Evolutionary conservation across 2,888 invertebrate species (phyloP).

Genomic region (Epirrita christyi): DNA sequence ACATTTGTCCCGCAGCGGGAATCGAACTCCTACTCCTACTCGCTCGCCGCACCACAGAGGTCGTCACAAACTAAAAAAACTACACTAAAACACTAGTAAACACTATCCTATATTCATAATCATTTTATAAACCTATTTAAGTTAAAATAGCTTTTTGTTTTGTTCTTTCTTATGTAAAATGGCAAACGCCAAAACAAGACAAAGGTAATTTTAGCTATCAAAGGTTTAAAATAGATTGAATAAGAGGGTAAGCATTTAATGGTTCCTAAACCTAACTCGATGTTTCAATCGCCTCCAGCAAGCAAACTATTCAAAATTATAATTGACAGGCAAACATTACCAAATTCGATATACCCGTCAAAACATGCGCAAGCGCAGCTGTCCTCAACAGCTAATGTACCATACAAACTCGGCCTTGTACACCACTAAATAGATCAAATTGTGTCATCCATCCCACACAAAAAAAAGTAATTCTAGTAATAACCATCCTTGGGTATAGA

Average conservation of each 20-base stretch:
- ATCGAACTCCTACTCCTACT: too few relatives aligned
- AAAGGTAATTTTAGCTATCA: too few relatives aligned
- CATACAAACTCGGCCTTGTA: conserved; percentile 2
- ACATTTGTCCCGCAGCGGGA: too few relatives aligned
- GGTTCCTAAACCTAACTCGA: neutral
- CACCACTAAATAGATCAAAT: conserved; percentile 8
- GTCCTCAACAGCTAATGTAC: neutral
- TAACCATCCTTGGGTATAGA: conserved; percentile 6
- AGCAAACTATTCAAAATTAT: neutral
- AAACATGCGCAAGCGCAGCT: neutral
- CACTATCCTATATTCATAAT: too few relatives aligned
- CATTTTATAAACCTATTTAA: too few relatives aligned
- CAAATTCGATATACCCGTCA: conserved; percentile 14
- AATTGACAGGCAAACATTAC: conserved; percentile 13
- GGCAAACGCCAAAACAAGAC: too few relatives aligned
- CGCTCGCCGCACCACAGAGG: too few relatives aligned
- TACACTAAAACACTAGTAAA: too few relatives aligned
- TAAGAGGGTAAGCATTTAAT: neutral
- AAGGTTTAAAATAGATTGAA: too few relatives aligned
- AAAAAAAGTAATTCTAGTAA: conserved; percentile 8
- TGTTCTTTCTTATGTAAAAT: too few relatives aligned
- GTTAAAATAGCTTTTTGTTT: too few relatives aligned
- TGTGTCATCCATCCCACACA: conserved; percentile 21
- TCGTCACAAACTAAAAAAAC: too few relatives aligned
- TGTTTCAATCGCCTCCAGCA: neutral